Evolutionary conservation across 2,888 invertebrate genomes (phyloP), one percentile per base, ranked within the genome.

Genomic region (Folsomia manolachei): DNA sequence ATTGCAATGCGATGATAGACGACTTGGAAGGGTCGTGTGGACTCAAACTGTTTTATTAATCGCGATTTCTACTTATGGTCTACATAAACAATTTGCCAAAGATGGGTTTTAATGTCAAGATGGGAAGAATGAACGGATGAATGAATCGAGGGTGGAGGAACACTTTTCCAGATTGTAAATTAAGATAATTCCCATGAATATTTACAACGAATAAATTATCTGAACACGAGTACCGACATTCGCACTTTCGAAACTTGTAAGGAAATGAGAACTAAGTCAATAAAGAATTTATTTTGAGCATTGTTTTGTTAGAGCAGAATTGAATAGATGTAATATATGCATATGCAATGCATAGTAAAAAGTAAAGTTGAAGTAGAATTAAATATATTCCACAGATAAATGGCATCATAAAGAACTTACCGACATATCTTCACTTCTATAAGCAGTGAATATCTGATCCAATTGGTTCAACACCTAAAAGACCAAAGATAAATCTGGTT

Each of bases 381-480:
- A n/a, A n/a, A n/a, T n/a, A n/a, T n/a, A n/a, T n/a, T n/a, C n/a
- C n/a, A n/a, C n/a, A n/a, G n/a, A n/a, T n/a, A n/a, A n/a, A n/a
- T n/a, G n/a, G n/a, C n/a, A n/a, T n/a, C n/a, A 39, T 39, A 39
- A 39, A 39, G 9, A 19, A 89, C 90, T 90, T 83, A 91, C 90
- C 84, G 90, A 89, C 84, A 92, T 9, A 39, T 92, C 91, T 85
- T 92, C 91, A 83, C 90, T 90, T 79, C 90, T 87, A 85, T 91
- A 91, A 62, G 90, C 89, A 18, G 90, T 90, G 83, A 92, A 88
- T 72, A 90, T 90, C 82, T 89, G 88, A 80, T 90, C 88, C 83
- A 91, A 90, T 84, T 91, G 90, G 80, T 90, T 87, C 81, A 92
- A 87, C 61, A 92, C 91, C 84, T 91, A 91, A 85, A 90, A 92